Conservation (phyloP, 2,888 invertebrate species). For the Myopa testacea region DNA sequence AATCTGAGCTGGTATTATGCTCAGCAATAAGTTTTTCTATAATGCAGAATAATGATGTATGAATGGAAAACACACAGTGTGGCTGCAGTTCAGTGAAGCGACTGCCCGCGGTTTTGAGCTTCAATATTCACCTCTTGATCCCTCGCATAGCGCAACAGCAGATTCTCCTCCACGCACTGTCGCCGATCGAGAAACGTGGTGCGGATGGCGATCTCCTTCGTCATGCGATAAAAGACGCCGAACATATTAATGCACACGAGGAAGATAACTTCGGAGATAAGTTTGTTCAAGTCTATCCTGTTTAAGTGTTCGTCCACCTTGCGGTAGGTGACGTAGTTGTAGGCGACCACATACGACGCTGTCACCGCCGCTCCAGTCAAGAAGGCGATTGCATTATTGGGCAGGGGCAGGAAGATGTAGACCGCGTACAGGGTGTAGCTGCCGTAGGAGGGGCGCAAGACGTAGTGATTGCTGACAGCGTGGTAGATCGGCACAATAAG, state of each 20-base stretch:
- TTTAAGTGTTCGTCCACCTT: conserved; percentile 54
- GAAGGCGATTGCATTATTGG: conserved; percentile 78
- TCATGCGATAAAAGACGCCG: conserved; percentile 88
- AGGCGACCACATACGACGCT: conserved; percentile 73
- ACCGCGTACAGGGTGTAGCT: conserved; percentile 81
- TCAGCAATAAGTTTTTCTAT: conserved; percentile 85
- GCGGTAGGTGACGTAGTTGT: conserved; percentile 72
- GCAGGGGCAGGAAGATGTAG: conserved; percentile 86
- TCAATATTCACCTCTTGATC: conserved; percentile 79
- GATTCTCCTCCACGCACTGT: conserved; percentile 86
- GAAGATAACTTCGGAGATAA: conserved; percentile 73
- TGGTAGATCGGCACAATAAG: conserved; percentile 77
- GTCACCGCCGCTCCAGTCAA: conserved; percentile 78
- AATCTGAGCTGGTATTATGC: conserved; percentile 88
- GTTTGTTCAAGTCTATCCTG: conserved; percentile 65
- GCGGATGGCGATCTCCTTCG: conserved; percentile 89
- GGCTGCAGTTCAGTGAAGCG: too few relatives aligned
- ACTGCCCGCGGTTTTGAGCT: background rate
- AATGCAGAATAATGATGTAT: conserved; percentile 39
- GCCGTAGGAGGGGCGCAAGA: conserved; percentile 77
- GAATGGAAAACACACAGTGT: background rate
- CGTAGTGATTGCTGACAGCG: conserved; percentile 69
- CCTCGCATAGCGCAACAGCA: conserved; percentile 83
- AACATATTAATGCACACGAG: conserved; percentile 79
- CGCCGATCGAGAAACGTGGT: conserved; percentile 88